A percentile compares a stretch with the other conserved stretches of the same genome.
phyloP scores from a whole-genome alignment of 2,888 invertebrate species.

The Heliconius cydno region DNA sequence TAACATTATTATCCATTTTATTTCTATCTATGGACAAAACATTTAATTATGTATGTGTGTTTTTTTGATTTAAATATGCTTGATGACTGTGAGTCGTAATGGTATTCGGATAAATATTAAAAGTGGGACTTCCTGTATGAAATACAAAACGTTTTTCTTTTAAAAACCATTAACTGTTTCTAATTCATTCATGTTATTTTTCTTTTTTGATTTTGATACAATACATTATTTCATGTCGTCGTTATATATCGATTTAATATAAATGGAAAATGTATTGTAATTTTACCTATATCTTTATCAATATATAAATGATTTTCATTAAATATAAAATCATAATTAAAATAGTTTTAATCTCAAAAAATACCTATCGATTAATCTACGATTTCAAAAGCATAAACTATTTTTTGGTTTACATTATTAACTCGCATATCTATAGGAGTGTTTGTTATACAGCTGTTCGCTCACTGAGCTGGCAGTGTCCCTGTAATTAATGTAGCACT shows the following conservation, averaged over 20 bases:
- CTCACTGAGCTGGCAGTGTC: conserved; percentile 66
- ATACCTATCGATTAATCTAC: background rate
- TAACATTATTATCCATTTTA: background rate
- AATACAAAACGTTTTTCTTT: too few species aligned
- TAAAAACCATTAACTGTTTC: too few species aligned
- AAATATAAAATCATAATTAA: background rate
- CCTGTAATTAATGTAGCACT: conserved; percentile 51
- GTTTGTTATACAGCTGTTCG: conserved; percentile 57
- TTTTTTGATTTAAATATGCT: background rate
- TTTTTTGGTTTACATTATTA: conserved; percentile 65
- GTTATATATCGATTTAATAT: too few species aligned
- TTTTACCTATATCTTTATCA: background rate
- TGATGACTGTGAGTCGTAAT: background rate
- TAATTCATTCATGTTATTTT: too few species aligned
- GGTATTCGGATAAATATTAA: too few species aligned
- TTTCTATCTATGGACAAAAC: background rate
- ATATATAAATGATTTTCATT: background rate
- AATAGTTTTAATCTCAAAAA: background rate
- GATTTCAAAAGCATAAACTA: conserved; percentile 43
- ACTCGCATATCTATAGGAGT: conserved; percentile 61
- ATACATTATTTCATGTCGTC: too few species aligned
- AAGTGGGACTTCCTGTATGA: too few species aligned
- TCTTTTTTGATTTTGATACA: too few species aligned
- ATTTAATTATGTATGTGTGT: background rate
- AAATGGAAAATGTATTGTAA: too few species aligned